Evolutionary conservation across 2,888 invertebrate genomes (phyloP).

Genomic region (Plusia festucae): DNA sequence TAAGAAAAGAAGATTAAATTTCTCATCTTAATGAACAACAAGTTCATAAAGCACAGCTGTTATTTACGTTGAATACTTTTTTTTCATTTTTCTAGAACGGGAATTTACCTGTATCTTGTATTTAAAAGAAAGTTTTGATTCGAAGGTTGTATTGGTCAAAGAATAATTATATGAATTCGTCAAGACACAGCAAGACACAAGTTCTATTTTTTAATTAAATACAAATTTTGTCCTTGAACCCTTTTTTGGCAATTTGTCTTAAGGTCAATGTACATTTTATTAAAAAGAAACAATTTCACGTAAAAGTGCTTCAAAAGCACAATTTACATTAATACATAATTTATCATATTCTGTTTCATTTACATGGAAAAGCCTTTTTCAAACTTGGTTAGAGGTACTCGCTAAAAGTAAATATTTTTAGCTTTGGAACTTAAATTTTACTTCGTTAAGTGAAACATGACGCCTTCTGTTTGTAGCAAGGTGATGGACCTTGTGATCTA

Average conservation of each 20-base stretch:
- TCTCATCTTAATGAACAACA: conserved; percentile 10
- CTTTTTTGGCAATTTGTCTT: conserved; percentile 1
- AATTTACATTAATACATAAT: conserved; percentile 8
- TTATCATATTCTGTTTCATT: conserved; percentile 5
- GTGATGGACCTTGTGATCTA: neutral
- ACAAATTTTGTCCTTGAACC: neutral
- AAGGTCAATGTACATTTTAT: neutral
- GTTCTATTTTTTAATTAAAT: too few relatives aligned
- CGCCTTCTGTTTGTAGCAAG: neutral
- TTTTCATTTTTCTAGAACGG: neutral
- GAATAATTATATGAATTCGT: neutral
- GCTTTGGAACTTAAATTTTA: neutral
- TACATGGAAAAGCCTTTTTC: conserved; percentile 5
- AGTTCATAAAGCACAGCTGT: conserved; percentile 7
- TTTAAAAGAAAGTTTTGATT: neutral
- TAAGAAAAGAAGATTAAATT: conserved; percentile 23
- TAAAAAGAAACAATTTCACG: conserved; percentile 5
- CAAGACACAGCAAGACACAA: neutral
- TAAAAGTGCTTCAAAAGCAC: conserved; percentile 6
- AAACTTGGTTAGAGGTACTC: neutral
- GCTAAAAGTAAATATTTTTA: neutral
- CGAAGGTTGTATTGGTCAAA: neutral
- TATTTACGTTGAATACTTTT: conserved; percentile 2
- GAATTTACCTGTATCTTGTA: neutral
- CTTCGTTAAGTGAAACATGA: too few relatives aligned